Conservation (phyloP, 2,113 vertebrate genomes). For the Gadus chalcogrammus region DNA sequence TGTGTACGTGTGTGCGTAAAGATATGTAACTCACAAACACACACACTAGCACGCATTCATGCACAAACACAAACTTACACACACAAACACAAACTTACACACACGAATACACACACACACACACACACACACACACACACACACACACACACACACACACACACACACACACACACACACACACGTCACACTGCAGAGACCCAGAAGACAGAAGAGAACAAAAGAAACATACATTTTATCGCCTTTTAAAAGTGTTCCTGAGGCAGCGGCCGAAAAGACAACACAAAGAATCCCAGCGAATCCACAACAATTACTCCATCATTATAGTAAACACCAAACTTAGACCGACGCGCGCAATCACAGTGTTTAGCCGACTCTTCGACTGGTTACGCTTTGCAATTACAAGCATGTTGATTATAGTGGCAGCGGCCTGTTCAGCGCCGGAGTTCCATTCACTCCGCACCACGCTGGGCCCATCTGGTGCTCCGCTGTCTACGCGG, state of each 20-base stretch:
- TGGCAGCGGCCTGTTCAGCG: background rate
- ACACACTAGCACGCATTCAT: too few species aligned
- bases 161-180: too few species aligned
- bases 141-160: background rate
- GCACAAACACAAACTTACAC: too few species aligned
- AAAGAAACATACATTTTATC: too few species aligned
- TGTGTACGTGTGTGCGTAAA: background rate
- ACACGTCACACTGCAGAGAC: too few species aligned
- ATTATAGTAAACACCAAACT: slow-evolving; percentile 11
- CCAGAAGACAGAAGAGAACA: too few species aligned
- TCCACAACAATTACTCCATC: slow-evolving; percentile 12
- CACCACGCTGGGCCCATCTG: slow-evolving; percentile 2
- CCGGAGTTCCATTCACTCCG: slow-evolving; percentile 1
- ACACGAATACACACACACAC: too few species aligned
- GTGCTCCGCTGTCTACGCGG: background rate
- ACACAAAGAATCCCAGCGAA: background rate
- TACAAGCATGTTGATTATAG: slow-evolving; percentile 22
- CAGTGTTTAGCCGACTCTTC: slow-evolving; percentile 12
- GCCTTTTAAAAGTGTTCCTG: background rate
- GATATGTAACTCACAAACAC: background rate
- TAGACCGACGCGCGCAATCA: slow-evolving; percentile 7
- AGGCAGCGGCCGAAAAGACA: background rate
- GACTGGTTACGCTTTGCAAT: slow-evolving; percentile 20
- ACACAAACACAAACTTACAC: too few species aligned
- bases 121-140: background rate